These are phyloP conservation scores for Brachypodius melanocephalos DNA, from an alignment of 2,113 vertebrate genomes.

Conservation along the genomic window DNA sequence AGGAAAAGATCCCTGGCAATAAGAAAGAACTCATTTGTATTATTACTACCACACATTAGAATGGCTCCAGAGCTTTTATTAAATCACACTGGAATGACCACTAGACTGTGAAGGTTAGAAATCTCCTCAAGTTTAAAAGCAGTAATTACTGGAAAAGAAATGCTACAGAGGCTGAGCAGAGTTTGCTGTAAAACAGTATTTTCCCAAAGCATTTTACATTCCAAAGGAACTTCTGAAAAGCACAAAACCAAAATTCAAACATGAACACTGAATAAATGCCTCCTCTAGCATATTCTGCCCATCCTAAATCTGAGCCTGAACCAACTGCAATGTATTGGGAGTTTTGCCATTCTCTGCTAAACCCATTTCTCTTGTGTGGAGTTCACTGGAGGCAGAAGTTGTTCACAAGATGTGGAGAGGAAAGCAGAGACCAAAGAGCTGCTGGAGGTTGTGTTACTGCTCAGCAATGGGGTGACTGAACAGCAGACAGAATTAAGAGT, in stretches of 20 bases:
- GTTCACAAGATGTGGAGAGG: background rate
- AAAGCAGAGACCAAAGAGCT: background rate
- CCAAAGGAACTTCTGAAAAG: background rate
- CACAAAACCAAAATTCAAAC: background rate
- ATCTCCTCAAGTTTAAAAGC: background rate
- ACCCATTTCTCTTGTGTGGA: background rate
- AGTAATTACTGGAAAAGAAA: background rate
- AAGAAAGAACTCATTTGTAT: background rate
- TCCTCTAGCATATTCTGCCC: background rate
- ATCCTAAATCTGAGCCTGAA: background rate
- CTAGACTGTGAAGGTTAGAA: background rate
- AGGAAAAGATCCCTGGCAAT: background rate
- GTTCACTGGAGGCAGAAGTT: background rate
- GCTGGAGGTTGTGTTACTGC: background rate
- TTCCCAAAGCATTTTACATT: background rate
- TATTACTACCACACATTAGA: background rate
- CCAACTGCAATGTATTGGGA: background rate
- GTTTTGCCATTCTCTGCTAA: background rate
- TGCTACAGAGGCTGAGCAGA: background rate
- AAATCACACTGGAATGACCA: background rate
- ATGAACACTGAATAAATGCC: background rate
- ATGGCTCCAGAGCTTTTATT: background rate
- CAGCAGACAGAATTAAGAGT: background rate
- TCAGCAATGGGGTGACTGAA: background rate
- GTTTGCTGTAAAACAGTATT: background rate